Base-by-base conservation (phyloP, 2,113 vertebrate genomes). In the Solea senegalensis region DNA sequence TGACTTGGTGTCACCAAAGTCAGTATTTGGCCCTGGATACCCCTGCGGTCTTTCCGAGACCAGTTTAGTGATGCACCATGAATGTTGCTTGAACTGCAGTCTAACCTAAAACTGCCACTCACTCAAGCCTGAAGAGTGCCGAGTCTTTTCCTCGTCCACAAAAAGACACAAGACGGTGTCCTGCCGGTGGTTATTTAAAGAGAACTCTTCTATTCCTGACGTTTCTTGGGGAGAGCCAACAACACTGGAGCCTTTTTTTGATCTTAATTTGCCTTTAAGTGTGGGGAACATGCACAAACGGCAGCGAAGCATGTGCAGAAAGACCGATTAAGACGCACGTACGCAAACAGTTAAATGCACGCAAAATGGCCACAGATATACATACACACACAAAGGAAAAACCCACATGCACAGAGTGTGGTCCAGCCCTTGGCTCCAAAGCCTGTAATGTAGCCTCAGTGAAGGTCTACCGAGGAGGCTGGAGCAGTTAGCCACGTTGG, bases 371-470 rank as follows among this genome's bases (percentile, higher is more conserved):
- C 73, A 52, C 64, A 34, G 58, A 75, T 45, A 65, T 48, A 67
- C 43, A 81, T 40, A 58, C 65, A 72, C 73, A 83, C 64, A 67
- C 15, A 67, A 39, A 85, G 21, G 21, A 55, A 80, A 65, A 75
- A 69, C 73, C 63, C 80, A 67, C 81, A 81, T 61, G 81, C 86
- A 84, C 70, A 60, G 80, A 86, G 88, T 91, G 91, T 90, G 91
- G 91, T 91, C 89, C 82, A 57, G 61, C 66, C 78, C 76, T 86
- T 84, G 87, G 82, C 85, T 78, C 46, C 66, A 13, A 27, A 60
- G 86, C 83, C 90, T 90, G 84, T 92, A 90, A 92, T 91, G 86
- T 89, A 77, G 83, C 80, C 84, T 83, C 57, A 65, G 86, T 74
- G 74, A 87, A 86, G 86, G 87, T 91, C 84, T 88, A 87, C 88